Evolutionary conservation across 2,113 vertebrate species (phyloP).

Genomic region (Gasterosteus aculeatus): DNA sequence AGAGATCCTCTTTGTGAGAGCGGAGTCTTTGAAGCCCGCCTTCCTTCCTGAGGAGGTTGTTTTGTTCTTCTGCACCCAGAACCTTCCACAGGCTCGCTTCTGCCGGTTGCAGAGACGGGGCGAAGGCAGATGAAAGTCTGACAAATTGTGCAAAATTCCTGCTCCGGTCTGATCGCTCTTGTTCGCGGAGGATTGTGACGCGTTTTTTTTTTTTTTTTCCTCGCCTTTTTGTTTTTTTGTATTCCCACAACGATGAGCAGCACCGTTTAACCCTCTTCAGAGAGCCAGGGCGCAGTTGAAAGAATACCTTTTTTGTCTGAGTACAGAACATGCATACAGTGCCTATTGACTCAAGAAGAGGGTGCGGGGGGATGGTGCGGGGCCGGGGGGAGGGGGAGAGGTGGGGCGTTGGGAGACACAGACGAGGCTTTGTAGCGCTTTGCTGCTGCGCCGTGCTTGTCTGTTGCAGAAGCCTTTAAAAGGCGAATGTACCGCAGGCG

Average conservation of each 20-base stretch:
- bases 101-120: slow-evolving; percentile 46
- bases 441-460: slow-evolving; percentile 65
- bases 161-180: slow-evolving; percentile 59
- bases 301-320: slow-evolving; percentile 73
- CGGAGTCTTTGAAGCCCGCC: slow-evolving; percentile 62
- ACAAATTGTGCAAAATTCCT: slow-evolving; percentile 62
- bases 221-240: slow-evolving; percentile 63
- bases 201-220: slow-evolving; percentile 29
- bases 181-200: slow-evolving; percentile 62
- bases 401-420: slow-evolving; percentile 58
- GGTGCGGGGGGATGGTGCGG: slow-evolving; percentile 15
- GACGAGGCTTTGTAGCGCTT: slow-evolving; percentile 72
- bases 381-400: slow-evolving; percentile 26
- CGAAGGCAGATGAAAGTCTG: slow-evolving; percentile 71
- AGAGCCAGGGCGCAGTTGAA: slow-evolving; percentile 69
- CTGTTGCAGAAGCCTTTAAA: slow-evolving; percentile 78
- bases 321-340: slow-evolving; percentile 74
- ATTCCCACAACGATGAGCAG: slow-evolving; percentile 69
- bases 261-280: slow-evolving; percentile 76
- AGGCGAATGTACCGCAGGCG: slow-evolving; percentile 80
- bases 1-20: slow-evolving; percentile 62
- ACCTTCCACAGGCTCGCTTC: slow-evolving; percentile 61
- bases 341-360: slow-evolving; percentile 69
- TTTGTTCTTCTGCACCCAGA: slow-evolving; percentile 65
- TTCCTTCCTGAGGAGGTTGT: slow-evolving; percentile 66